Percentiles rank a stretch among this genome's conserved stretches.
These are phyloP conservation scores for Timema cristinae DNA, from an alignment of 2,888 invertebrate species.

Conservation along the genomic window DNA sequence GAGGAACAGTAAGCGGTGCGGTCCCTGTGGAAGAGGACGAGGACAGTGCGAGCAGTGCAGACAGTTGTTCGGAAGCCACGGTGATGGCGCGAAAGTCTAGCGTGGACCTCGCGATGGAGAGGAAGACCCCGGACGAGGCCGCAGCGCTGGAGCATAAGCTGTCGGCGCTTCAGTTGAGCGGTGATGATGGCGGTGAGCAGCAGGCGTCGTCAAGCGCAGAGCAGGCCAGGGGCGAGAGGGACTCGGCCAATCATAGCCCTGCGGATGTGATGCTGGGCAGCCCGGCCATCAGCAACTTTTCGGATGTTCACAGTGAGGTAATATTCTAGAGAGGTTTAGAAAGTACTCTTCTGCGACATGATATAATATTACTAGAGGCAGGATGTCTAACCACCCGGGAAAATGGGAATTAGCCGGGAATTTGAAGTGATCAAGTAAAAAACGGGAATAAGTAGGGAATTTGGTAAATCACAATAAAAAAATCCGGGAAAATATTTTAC, in stretches of 20 bases:
- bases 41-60: conserved; percentile 15
- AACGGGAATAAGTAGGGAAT: too few relatives aligned
- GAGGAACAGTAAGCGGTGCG: too few relatives aligned
- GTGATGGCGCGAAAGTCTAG: conserved; percentile 26
- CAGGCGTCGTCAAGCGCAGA: conserved; percentile 11
- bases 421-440: too few relatives aligned
- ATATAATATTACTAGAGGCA: too few relatives aligned
- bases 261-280: conserved; percentile 66
- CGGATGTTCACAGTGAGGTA: conserved; percentile 66
- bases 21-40: conserved; percentile 4
- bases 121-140: conserved; percentile 2
- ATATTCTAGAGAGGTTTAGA: conserved; percentile 19
- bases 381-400: too few relatives aligned
- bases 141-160: conserved; percentile 32
- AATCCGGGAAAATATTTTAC: too few relatives aligned
- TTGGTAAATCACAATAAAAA: too few relatives aligned
- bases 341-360: too few relatives aligned
- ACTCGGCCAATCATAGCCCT: conserved; percentile 76
- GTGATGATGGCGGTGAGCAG: not conserved
- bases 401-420: too few relatives aligned
- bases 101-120: conserved; percentile 20
- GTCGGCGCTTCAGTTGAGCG: conserved; percentile 32
- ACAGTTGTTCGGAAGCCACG: conserved; percentile 7
- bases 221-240: conserved; percentile 42
- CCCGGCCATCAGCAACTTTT: conserved; percentile 64